Base-by-base conservation (phyloP, 2,888 invertebrate genomes). In the Ctenicera cuprea region DNA sequence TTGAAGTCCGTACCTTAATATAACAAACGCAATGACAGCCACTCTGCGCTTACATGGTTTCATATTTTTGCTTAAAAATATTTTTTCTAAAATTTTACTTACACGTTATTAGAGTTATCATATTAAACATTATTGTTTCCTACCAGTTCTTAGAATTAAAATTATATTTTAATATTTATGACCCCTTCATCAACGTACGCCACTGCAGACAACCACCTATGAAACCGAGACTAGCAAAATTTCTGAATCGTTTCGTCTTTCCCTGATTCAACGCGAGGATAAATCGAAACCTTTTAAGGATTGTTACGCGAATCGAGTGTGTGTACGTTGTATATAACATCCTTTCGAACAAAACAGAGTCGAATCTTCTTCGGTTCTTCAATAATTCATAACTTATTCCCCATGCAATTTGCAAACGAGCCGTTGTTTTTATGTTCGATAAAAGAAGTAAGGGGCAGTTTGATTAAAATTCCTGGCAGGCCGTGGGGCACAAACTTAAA, bases 401-500 rank as follows among this genome's bases (percentile, higher is more conserved):
- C 77, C 76, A 81, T 81, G 80, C 81, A 82, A 82, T 82, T 81
- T 81, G 81, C 81, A 81, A 80, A 80, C 80, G 81, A 79, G 78
- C 77, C 78, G 81, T 83, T 82, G 82, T 83, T 83, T 83, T 83
- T 82, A 81, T 80, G 81, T 80, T 78, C 78, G 80, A 81, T 81
- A 80, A 79, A 81, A 80, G 82, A 80, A 80, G 79, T 80, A 80
- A 81, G 83, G 83, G 83, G 83, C 82, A 82, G 82, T 85, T 85
- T 86, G 85, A 86, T 86, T 86, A 86, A 86, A 86, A 86, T 86
- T 85, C 86, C 82, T 82, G 71, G 78, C 82, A 79, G 80, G 71
- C 75, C 76, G 72, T 72, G 66, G 76, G 71, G 76, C 71, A 72
- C 72, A 69, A 72, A 72, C 69, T 72, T 72, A 75, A 75, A 75